phyloP scores from a whole-genome alignment of 2,797 vertebrate genomes.

The Diceros bicornis region DNA sequence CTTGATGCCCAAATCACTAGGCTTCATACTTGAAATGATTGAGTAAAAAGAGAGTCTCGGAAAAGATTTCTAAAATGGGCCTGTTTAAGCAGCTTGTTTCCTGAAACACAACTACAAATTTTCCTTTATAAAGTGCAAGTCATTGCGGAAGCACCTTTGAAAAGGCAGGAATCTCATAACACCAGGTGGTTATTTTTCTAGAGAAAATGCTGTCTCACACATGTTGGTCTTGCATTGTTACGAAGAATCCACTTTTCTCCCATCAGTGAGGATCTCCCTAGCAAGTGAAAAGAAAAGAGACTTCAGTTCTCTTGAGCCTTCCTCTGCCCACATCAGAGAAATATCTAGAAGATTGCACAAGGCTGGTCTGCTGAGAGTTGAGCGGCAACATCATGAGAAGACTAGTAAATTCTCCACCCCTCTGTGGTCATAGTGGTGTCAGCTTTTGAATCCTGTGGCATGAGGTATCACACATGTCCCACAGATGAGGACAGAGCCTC shows the following conservation, averaged over 20 bases:
- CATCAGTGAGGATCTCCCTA: background rate
- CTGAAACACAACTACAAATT: constrained; percentile 71
- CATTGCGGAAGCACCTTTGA: constrained; percentile 37
- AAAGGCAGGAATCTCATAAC: constrained; percentile 32
- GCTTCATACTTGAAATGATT: constrained; percentile 66
- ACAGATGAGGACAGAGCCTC: background rate
- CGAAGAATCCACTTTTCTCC: background rate
- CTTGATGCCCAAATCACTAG: constrained; percentile 67
- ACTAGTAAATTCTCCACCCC: no score
- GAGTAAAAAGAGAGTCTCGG: constrained; percentile 64
- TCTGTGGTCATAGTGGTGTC: rapidly evolving
- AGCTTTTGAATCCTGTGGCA: background rate
- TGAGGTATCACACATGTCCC: rapidly evolving
- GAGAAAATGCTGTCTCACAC: constrained; percentile 24
- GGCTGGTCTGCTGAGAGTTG: background rate
- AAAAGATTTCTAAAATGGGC: constrained; percentile 70
- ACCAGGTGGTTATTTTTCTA: background rate
- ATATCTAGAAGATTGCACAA: background rate
- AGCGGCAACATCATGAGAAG: background rate
- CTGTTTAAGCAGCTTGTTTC: constrained; percentile 61
- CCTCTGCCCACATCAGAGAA: background rate
- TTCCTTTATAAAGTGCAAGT: constrained; percentile 74
- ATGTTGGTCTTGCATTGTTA: background rate
- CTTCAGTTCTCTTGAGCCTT: background rate
- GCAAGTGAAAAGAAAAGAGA: background rate